Evolutionary conservation across 2,113 vertebrate species (phyloP).

Genomic region (Callospermophilus lateralis): DNA sequence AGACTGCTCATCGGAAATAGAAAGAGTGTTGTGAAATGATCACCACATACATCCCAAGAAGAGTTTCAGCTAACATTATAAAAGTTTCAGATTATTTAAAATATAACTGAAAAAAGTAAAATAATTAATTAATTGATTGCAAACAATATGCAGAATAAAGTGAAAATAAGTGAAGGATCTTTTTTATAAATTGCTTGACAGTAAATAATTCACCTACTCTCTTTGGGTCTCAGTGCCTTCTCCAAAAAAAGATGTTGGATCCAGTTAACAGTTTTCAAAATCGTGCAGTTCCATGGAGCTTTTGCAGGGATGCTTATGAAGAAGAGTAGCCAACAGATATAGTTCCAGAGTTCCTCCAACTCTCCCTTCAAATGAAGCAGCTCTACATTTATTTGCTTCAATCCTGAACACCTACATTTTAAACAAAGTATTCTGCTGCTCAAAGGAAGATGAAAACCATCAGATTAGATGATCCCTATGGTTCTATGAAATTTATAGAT

Average conservation of each 20-base stretch:
- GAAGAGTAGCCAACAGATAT: background rate
- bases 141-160: background rate
- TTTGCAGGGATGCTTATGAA: background rate
- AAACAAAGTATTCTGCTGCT: background rate
- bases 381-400: background rate
- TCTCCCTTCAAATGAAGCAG: background rate
- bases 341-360: background rate
- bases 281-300: background rate
- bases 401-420: background rate
- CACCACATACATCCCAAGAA: background rate
- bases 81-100: background rate
- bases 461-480: background rate
- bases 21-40: background rate
- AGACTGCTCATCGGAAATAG: background rate
- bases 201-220: background rate
- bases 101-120: background rate
- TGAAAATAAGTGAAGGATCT: background rate
- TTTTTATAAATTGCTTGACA: background rate
- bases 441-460: background rate
- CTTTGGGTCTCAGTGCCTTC: background rate
- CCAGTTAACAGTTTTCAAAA: background rate
- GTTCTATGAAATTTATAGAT: conserved; percentile 11
- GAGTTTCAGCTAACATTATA: background rate
- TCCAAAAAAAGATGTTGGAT: background rate
- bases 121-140: background rate